These are phyloP conservation scores for Drosophila tristis DNA, from an alignment of 1,140 invertebrate species.

Conservation along the genomic window DNA sequence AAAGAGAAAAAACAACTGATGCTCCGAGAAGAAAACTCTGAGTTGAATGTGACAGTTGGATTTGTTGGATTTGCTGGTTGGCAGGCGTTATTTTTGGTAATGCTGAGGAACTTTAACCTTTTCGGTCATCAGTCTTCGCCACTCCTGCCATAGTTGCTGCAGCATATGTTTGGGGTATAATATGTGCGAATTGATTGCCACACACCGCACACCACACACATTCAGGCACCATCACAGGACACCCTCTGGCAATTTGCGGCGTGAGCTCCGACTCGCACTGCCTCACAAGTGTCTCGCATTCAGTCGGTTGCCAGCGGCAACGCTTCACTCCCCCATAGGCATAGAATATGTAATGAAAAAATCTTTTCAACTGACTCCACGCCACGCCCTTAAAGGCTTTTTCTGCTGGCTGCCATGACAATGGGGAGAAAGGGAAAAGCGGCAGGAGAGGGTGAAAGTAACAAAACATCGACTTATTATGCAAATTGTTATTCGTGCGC, in stretches of 20 bases:
- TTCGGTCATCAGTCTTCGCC: neutral
- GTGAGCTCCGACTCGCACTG: constrained; percentile 12
- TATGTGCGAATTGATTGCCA: constrained; percentile 19
- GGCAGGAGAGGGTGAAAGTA: constrained; percentile 16
- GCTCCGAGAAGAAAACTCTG: constrained; percentile 11
- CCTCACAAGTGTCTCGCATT: too few species aligned
- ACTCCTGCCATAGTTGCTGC: constrained; percentile 15
- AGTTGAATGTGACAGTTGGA: constrained; percentile 23
- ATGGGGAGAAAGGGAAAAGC: constrained; percentile 6
- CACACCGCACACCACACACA: too few species aligned
- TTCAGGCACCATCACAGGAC: constrained; percentile 6
- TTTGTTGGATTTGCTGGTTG: neutral
- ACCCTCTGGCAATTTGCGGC: constrained; percentile 19
- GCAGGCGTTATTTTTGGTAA: constrained; percentile 22
- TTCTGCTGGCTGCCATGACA: constrained; percentile 51
- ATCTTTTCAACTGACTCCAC: constrained; percentile 49
- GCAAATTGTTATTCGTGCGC: constrained; percentile 73
- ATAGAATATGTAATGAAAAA: constrained; percentile 20
- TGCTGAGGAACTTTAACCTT: constrained; percentile 35
- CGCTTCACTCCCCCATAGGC: constrained; percentile 9
- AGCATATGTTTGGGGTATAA: neutral
- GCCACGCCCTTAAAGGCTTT: constrained; percentile 27
- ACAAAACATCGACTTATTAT: constrained; percentile 74
- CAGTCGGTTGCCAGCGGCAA: constrained; percentile 32
- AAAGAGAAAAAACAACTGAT: neutral